Evolutionary conservation across 1,140 invertebrate genomes (phyloP).

Genomic region (Scaptomyza montana): DNA sequence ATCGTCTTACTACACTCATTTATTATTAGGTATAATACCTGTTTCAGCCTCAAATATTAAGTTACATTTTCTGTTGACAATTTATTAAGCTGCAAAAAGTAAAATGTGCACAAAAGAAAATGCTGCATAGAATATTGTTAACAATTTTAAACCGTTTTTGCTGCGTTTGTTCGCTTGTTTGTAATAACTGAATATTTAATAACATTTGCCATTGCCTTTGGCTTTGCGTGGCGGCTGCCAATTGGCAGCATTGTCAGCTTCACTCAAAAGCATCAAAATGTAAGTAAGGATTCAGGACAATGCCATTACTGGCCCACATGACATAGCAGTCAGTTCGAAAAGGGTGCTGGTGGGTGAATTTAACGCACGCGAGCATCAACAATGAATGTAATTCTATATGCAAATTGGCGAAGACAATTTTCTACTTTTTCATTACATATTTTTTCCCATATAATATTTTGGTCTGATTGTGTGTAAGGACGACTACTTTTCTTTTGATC

Average conservation of each 20-base stretch:
- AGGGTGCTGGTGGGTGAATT: constrained; percentile 1
- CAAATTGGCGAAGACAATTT: constrained; percentile 71
- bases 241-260: constrained; percentile 73
- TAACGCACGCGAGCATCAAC: constrained; percentile 64
- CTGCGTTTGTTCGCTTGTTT: constrained; percentile 16
- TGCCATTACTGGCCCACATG: constrained; percentile 2
- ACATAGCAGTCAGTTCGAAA: constrained; percentile 17
- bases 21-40: too few relatives aligned
- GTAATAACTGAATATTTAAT: constrained; percentile 73
- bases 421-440: constrained; percentile 54
- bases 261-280: constrained; percentile 64
- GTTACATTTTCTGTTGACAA: background rate
- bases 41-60: background rate
- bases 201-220: constrained; percentile 24
- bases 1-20: too few relatives aligned
- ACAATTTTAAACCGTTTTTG: background rate
- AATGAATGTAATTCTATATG: constrained; percentile 81
- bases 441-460: constrained; percentile 34
- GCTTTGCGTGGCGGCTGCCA: constrained; percentile 60
- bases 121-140: constrained; percentile 14
- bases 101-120: constrained; percentile 7
- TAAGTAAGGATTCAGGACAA: constrained; percentile 30
- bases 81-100: background rate
- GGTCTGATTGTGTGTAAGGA: constrained; percentile 7
- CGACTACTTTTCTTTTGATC: background rate